Conservation (phyloP, 2,888 invertebrate genomes). For the Lamellibrachia satsuma region DNA sequence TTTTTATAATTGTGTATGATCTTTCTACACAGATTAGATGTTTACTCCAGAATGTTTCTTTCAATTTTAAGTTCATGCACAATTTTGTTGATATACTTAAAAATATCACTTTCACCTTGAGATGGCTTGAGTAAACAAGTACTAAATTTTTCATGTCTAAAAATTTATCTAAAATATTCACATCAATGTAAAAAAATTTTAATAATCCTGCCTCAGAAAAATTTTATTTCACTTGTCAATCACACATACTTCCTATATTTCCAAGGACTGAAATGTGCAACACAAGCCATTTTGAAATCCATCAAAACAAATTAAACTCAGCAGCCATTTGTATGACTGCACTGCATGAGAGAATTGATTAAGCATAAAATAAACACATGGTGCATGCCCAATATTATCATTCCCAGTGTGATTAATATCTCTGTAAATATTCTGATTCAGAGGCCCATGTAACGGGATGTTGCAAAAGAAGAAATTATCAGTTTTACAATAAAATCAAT, state of each 20-base stretch:
- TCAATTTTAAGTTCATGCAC: not conserved
- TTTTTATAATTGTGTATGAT: not conserved
- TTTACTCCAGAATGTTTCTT: not conserved
- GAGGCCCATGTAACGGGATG: not conserved
- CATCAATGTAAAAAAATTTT: not conserved
- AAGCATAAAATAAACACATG: constrained; percentile 12
- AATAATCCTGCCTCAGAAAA: not conserved
- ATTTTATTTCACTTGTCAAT: not conserved
- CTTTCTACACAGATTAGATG: not conserved
- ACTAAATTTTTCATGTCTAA: no score
- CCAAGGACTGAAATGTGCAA: not conserved
- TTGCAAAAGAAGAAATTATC: not conserved
- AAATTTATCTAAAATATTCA: not conserved
- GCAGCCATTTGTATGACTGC: not conserved
- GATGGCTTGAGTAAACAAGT: not conserved
- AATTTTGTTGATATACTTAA: not conserved
- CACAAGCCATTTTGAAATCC: not conserved
- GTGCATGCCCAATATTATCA: not conserved
- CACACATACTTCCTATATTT: not conserved
- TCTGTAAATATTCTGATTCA: not conserved
- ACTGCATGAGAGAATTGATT: not conserved
- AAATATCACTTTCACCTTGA: not conserved
- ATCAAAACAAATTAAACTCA: not conserved
- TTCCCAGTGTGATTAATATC: not conserved
- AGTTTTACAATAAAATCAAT: not conserved